Evolutionary conservation across 1,140 invertebrate genomes (phyloP).

Genomic region (Drosophila dunni): DNA sequence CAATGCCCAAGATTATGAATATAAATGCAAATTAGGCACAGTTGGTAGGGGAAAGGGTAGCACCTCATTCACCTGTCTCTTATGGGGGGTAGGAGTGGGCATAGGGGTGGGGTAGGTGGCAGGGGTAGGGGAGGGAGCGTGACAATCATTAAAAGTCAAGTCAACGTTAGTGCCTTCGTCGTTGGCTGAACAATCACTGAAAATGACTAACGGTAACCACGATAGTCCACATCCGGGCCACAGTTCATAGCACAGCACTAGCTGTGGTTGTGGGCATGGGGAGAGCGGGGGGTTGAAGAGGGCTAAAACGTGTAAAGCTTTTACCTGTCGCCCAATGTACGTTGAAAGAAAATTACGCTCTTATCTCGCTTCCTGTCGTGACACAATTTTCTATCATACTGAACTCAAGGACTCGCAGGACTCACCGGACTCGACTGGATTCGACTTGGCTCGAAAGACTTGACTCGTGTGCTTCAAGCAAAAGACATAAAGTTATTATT

Average conservation of each 20-base stretch:
- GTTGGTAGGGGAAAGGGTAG: constrained; percentile 18
- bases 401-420: constrained; percentile 48
- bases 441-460: neutral
- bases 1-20: constrained; percentile 80
- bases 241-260: constrained; percentile 27
- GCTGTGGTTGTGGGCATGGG: neutral
- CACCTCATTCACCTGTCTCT: constrained; percentile 61
- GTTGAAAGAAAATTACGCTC: constrained; percentile 84
- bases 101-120: neutral
- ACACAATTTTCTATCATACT: constrained; percentile 84
- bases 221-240: constrained; percentile 79
- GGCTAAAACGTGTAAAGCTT: constrained; percentile 54
- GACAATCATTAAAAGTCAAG: constrained; percentile 83
- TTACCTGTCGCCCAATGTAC: constrained; percentile 51
- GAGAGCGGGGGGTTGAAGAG: neutral
- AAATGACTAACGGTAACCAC: constrained; percentile 83
- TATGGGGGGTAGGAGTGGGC: constrained; percentile 32
- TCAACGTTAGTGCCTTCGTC: constrained; percentile 64
- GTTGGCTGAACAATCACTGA: constrained; percentile 78
- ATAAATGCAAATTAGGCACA: constrained; percentile 81
- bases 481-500: constrained; percentile 84
- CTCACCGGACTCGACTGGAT: constrained; percentile 5
- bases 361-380: constrained; percentile 84
- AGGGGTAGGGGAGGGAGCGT: constrained; percentile 60
- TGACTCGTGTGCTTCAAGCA: constrained; percentile 38